Conservation (phyloP, 2,113 vertebrate species). For the Myiopsitta monachus region DNA sequence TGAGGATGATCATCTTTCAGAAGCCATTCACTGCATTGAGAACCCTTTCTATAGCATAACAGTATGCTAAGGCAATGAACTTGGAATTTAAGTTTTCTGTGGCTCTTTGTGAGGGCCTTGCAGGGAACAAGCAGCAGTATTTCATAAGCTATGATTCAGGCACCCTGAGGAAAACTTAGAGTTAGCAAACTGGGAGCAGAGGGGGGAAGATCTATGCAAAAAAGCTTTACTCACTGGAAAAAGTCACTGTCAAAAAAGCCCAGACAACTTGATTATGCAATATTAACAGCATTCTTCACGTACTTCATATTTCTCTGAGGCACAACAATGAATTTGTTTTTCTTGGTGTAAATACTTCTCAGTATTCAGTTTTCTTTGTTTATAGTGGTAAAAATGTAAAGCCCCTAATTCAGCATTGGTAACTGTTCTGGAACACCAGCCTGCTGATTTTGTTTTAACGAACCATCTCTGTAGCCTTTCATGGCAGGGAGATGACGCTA, state of each 20-base stretch:
- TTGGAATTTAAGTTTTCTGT: not conserved
- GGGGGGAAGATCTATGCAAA: not conserved
- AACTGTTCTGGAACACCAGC: not conserved
- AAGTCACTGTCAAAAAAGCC: not conserved
- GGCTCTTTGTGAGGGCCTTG: not conserved
- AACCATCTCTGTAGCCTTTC: not conserved
- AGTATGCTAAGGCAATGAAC: not conserved
- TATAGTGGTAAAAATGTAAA: not conserved
- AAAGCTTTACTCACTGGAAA: not conserved
- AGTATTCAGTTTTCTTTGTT: not conserved
- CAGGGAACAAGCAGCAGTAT: not conserved
- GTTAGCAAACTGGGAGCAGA: not conserved
- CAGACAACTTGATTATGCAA: not conserved
- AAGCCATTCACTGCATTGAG: not conserved
- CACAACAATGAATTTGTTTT: not conserved
- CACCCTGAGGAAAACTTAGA: not conserved
- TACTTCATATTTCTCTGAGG: not conserved
- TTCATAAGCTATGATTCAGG: not conserved
- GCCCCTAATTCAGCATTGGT: not conserved
- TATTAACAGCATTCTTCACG: not conserved
- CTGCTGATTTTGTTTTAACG: not conserved
- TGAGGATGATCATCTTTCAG: not conserved
- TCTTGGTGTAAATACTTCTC: not conserved
- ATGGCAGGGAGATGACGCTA: not conserved
- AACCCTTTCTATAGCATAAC: not conserved